Evolutionary conservation across 2,888 invertebrate genomes (phyloP).

Genomic region (Seladonia tumulorum): DNA sequence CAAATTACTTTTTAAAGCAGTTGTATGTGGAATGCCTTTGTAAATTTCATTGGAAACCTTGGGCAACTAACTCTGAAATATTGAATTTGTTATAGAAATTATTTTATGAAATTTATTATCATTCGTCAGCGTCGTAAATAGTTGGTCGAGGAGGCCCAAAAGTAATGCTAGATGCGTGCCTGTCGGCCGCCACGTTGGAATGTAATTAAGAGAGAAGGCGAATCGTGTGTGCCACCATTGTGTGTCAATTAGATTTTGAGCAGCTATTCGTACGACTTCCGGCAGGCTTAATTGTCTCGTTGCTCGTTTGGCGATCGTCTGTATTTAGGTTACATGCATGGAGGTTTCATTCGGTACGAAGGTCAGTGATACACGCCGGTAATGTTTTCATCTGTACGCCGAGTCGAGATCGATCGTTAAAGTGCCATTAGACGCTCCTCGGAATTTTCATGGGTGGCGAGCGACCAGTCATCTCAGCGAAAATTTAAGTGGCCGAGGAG

Average conservation of each 20-base stretch:
- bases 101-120: neutral
- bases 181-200: conserved; percentile 42
- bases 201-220: conserved; percentile 58
- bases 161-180: conserved; percentile 34
- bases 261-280: conserved; percentile 71
- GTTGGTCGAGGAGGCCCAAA: neutral
- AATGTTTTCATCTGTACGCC: conserved; percentile 41
- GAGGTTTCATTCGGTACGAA: conserved; percentile 66
- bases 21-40: neutral
- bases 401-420: conserved; percentile 48
- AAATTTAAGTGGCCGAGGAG: neutral
- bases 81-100: neutral
- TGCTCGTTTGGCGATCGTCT: conserved; percentile 60
- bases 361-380: conserved; percentile 53
- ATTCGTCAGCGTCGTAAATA: neutral
- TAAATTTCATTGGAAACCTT: neutral
- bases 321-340: conserved; percentile 54
- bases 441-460: conserved; percentile 40
- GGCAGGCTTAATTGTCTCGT: conserved; percentile 73
- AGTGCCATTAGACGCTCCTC: conserved; percentile 23
- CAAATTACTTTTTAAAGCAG: too few relatives aligned
- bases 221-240: conserved; percentile 58
- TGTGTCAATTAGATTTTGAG: conserved; percentile 73
- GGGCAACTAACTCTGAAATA: neutral
- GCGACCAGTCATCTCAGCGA: too few relatives aligned